Percentiles rank a stretch among this genome's conserved stretches.
phyloP scores from a whole-genome alignment of 1,140 invertebrate species.

The Papilio dardanus region DNA sequence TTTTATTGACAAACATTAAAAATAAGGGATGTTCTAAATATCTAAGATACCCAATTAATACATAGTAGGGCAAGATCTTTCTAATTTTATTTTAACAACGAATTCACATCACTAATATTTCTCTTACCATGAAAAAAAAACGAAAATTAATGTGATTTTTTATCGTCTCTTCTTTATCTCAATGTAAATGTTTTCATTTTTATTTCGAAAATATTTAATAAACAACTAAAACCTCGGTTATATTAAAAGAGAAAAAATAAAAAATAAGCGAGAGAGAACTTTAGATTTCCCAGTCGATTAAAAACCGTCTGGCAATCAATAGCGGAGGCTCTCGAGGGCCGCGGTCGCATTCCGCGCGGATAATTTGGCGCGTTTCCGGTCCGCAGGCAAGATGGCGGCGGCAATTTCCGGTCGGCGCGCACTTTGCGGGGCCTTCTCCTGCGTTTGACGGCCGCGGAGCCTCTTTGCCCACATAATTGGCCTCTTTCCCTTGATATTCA shows the following conservation, averaged over 20 bases:
- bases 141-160: no score
- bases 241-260: background rate
- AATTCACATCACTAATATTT: no score
- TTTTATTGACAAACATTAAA: no score
- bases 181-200: background rate
- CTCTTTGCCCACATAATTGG: slow-evolving; percentile 48
- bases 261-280: slow-evolving; percentile 8
- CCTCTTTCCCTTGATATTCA: slow-evolving; percentile 48
- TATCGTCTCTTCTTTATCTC: background rate
- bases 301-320: slow-evolving; percentile 40
- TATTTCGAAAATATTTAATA: background rate
- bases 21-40: no score
- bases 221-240: background rate
- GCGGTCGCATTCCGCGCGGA: slow-evolving; percentile 35
- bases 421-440: slow-evolving; percentile 43
- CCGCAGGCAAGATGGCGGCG: slow-evolving; percentile 51
- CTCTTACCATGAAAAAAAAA: no score
- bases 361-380: slow-evolving; percentile 54
- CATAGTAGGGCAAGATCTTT: no score
- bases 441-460: slow-evolving; percentile 45
- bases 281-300: slow-evolving; percentile 36
- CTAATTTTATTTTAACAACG: no score
- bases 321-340: slow-evolving; percentile 42
- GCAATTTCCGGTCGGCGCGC: slow-evolving; percentile 52
- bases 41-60: no score